Evolutionary conservation across 1,140 invertebrate species (phyloP).

Genomic region (Saccostrea cuccullata): DNA sequence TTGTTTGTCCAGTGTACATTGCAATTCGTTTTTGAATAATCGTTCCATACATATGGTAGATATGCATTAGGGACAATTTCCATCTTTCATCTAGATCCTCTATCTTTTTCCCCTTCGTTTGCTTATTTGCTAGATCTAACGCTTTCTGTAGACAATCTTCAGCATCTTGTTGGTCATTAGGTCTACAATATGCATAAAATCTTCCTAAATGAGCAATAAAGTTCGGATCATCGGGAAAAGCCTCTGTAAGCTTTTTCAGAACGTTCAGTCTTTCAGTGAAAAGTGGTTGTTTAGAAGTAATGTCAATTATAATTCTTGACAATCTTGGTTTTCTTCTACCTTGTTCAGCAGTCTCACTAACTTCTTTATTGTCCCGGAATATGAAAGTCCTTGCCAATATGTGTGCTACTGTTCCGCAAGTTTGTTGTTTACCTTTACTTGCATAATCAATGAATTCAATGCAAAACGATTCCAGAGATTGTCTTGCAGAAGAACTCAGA

Average conservation of each 20-base stretch:
- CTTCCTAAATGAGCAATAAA: constrained; percentile 60
- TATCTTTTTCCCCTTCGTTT: constrained; percentile 38
- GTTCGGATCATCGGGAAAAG: constrained; percentile 59
- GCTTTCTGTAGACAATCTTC: constrained; percentile 60
- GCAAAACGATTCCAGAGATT: constrained; percentile 50
- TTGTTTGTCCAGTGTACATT: constrained; percentile 46
- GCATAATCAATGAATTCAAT: constrained; percentile 60
- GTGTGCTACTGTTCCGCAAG: constrained; percentile 47
- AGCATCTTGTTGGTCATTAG: constrained; percentile 52
- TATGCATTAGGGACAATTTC: constrained; percentile 55
- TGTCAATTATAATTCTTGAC: constrained; percentile 58
- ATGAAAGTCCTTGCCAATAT: constrained; percentile 62
- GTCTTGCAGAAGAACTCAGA: constrained; percentile 40
- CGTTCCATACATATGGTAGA: constrained; percentile 63
- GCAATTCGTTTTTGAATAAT: constrained; percentile 51
- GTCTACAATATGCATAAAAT: constrained; percentile 59
- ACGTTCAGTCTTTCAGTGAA: constrained; percentile 56
- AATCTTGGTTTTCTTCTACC: constrained; percentile 47
- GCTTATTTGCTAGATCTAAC: constrained; percentile 44
- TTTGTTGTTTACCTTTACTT: constrained; percentile 37
- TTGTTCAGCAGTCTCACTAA: constrained; percentile 54
- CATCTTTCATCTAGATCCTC: constrained; percentile 52
- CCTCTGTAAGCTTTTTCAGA: constrained; percentile 54
- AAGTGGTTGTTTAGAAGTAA: constrained; percentile 50
- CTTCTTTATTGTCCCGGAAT: constrained; percentile 55